These are phyloP conservation scores for Melanaphis sacchari DNA, from an alignment of 1,140 invertebrate genomes.

Conservation along the genomic window DNA sequence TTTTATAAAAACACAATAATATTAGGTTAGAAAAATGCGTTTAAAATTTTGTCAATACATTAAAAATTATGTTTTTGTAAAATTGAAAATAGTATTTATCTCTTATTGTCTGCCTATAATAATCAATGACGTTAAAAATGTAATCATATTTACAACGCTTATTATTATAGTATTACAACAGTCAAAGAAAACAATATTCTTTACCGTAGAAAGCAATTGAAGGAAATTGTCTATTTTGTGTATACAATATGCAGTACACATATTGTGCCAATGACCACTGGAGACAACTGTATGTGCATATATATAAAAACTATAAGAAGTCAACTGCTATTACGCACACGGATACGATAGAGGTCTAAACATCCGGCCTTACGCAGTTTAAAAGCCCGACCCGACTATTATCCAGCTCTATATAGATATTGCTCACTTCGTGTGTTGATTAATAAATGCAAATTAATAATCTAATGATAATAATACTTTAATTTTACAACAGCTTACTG, in stretches of 20 bases:
- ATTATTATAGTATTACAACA: background rate
- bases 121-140: background rate
- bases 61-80: background rate
- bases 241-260: background rate
- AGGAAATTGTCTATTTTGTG: background rate
- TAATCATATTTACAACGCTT: background rate
- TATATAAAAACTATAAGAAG: constrained; percentile 17
- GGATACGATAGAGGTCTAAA: constrained; percentile 51
- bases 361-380: constrained; percentile 41
- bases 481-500: background rate
- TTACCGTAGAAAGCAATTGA: background rate
- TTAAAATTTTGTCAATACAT: too few species aligned
- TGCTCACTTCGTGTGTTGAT: background rate
- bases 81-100: too few species aligned
- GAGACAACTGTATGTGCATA: constrained; percentile 28
- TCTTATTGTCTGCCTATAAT: background rate
- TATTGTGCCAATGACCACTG: constrained; percentile 54
- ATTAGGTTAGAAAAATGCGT: too few species aligned
- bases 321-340: constrained; percentile 13
- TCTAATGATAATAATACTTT: background rate
- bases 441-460: constrained; percentile 27
- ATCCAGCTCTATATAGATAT: constrained; percentile 27
- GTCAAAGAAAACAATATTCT: background rate
- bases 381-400: constrained; percentile 37
- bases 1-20: background rate